These are phyloP conservation scores for Phaonia tiefii DNA, from an alignment of 2,888 invertebrate species.

Conservation along the genomic window DNA sequence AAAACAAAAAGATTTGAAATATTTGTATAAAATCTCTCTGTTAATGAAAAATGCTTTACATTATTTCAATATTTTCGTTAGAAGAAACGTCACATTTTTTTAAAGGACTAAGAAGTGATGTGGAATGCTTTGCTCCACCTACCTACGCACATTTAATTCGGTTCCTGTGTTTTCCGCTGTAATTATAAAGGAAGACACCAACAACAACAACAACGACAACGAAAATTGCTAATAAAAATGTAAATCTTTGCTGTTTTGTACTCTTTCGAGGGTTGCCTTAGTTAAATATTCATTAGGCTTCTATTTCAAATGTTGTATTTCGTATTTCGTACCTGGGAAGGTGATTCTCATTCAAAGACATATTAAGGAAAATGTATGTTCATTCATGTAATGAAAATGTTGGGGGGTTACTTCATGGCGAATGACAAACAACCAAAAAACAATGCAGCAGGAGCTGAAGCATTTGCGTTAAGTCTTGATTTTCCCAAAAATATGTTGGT, in stretches of 20 bases:
- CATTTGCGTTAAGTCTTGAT: too few relatives aligned
- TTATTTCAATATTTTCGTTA: too few relatives aligned
- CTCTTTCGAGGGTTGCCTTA: background rate
- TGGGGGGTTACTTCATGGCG: background rate
- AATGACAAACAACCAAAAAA: background rate
- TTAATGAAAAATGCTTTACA: too few relatives aligned
- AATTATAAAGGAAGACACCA: conserved; percentile 25
- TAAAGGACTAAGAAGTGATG: too few relatives aligned
- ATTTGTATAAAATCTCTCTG: too few relatives aligned
- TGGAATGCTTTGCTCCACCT: too few relatives aligned
- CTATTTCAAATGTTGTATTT: background rate
- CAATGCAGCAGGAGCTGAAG: background rate
- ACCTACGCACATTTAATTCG: background rate
- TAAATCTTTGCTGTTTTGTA: conserved; percentile 12
- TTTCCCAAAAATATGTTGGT: too few relatives aligned
- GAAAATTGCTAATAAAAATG: conserved; percentile 31
- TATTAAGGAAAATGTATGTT: background rate
- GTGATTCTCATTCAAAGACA: too few relatives aligned
- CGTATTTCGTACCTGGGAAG: too few relatives aligned
- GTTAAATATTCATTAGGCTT: conserved; percentile 34
- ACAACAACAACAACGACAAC: conserved; percentile 8
- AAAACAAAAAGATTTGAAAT: too few relatives aligned
- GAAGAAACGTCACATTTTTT: too few relatives aligned
- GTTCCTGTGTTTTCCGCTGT: conserved; percentile 20
- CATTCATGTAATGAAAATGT: background rate